Conservation (phyloP, 2,888 invertebrate species). For the Meteorus colon region DNA sequence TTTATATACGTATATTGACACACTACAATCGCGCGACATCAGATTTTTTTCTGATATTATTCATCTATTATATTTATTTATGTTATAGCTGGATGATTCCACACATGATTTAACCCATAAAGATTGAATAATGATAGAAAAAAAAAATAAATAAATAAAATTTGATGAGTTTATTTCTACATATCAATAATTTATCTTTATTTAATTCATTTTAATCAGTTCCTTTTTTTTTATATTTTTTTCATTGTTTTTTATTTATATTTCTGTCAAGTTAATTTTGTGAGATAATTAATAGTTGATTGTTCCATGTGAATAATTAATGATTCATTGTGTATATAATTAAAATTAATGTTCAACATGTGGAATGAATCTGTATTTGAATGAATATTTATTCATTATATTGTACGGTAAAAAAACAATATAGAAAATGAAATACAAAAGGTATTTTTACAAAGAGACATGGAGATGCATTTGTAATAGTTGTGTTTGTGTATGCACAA, state of each 20-base stretch:
- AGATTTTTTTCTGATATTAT: background rate
- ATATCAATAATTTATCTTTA: background rate
- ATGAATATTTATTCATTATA: slow-evolving; percentile 1
- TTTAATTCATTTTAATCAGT: background rate
- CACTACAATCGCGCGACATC: background rate
- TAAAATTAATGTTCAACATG: background rate
- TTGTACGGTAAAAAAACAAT: background rate
- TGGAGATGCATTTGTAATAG: background rate
- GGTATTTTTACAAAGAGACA: background rate
- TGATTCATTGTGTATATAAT: slow-evolving; percentile 38
- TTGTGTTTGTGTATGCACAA: slow-evolving; percentile 17
- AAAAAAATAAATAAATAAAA: background rate
- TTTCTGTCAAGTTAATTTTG: slow-evolving; percentile 20
- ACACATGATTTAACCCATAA: background rate
- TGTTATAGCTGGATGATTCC: background rate
- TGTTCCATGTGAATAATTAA: slow-evolving; percentile 21
- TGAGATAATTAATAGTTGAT: slow-evolving; percentile 37
- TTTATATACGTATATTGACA: slow-evolving; percentile 9
- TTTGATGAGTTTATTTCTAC: background rate
- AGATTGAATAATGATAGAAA: background rate
- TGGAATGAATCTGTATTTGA: background rate
- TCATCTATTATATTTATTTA: background rate
- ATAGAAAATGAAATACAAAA: background rate
- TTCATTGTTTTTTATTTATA: background rate
- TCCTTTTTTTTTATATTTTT: background rate